Base-by-base conservation (phyloP, 2,113 vertebrate species). In the Theropithecus gelada region DNA sequence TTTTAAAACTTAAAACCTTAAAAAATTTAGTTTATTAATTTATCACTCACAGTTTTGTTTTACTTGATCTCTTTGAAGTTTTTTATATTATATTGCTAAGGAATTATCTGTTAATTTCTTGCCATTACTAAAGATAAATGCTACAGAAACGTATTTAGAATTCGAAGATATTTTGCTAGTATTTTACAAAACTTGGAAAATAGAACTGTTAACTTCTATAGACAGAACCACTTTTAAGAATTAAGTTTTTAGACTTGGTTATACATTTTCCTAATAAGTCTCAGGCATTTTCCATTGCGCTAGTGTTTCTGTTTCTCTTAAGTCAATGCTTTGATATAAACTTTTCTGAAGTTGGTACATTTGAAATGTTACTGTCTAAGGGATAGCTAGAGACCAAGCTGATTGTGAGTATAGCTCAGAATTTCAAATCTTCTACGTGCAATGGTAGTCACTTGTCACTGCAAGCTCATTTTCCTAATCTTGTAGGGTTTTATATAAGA, bases 161-260 rank as follows among this genome's bases (percentile, higher is more conserved):
- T 79, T 91, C 38, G 78, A 5, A 83, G 59, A 14, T 72, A 35
- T 81, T 93, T 93, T 87, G 14, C 61, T 64, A 57, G 35, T 80
- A 10, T 88, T 90, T 92, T 92, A 13, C 22, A 82, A 61, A 20
- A 83, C 57, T 93, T 35, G 8, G 18, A 43, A 27, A 75, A 12
- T 96, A 95, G 57, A 92, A 85, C 66, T 82, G 11, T 79, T 75
- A 61, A 88, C 45, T 92, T 96, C n/a, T 81, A 61, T 95, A 90
- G 95, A 83, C 40, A 79, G 78, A 61, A 70, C 25, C 20, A 13
- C 93, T 97, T 94, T 96, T 55, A 91, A 86, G n/a, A 92, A 92
- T 40, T 92, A 32, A 90, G 52, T 30, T 93, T 93, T 97, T 83
- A 92, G 73, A 85, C 48, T 93, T 80, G 48, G 5, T 88, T 97